These are phyloP conservation scores for Himalopsyche kuldschensis DNA, from an alignment of 2,888 invertebrate genomes.

Conservation along the genomic window DNA sequence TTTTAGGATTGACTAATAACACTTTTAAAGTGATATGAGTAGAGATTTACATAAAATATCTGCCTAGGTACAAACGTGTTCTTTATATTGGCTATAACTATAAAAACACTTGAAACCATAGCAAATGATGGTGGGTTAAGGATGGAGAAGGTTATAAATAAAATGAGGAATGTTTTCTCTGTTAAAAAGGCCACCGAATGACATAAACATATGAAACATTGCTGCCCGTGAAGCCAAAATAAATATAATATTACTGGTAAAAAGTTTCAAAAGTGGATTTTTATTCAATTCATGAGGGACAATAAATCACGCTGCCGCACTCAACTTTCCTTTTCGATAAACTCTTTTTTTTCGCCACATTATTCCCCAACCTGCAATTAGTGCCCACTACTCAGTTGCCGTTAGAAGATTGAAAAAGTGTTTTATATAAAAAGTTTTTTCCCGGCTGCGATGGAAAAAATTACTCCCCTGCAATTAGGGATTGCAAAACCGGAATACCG, in stretches of 20 bases:
- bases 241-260: constrained; percentile 8
- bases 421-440: not conserved
- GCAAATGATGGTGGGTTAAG: too few species aligned
- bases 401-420: not conserved
- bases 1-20: too few species aligned
- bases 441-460: not conserved
- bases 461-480: not conserved
- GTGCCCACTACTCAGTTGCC: not conserved
- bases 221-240: constrained; percentile 5
- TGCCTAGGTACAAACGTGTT: too few species aligned
- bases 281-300: constrained; percentile 24
- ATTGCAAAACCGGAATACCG: too few species aligned
- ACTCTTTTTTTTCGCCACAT: not conserved
- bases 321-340: not conserved
- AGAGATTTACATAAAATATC: too few species aligned
- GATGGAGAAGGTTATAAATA: too few species aligned
- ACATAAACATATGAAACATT: constrained; percentile 19
- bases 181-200: not conserved
- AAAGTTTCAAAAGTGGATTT: constrained; percentile 22
- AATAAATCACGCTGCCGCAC: constrained; percentile 27
- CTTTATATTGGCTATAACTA: too few species aligned
- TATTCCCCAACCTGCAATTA: not conserved
- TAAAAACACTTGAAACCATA: too few species aligned
- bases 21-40: too few species aligned
- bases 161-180: too few species aligned